These are phyloP conservation scores for Lordiphosa mommai DNA, from an alignment of 1,140 invertebrate genomes.

Conservation along the genomic window DNA sequence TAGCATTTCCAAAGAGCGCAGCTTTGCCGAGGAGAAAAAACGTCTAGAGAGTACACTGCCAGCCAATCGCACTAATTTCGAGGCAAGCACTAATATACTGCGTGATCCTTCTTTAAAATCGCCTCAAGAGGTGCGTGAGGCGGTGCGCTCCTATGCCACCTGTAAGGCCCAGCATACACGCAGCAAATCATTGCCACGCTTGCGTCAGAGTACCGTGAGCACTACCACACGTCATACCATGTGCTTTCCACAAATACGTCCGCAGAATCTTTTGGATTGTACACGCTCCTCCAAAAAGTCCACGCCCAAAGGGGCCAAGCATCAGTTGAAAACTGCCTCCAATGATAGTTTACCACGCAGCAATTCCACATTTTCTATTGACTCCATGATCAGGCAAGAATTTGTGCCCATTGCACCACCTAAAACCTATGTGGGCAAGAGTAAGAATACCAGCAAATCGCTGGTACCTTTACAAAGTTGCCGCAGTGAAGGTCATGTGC, in stretches of 20 bases:
- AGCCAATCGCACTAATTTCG: constrained; percentile 56
- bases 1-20: constrained; percentile 77
- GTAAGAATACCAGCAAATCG: constrained; percentile 26
- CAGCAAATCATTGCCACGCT: constrained; percentile 63
- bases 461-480: constrained; percentile 45
- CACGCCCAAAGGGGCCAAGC: constrained; percentile 22
- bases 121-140: constrained; percentile 83
- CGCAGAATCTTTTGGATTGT: constrained; percentile 51
- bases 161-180: constrained; percentile 54
- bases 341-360: constrained; percentile 66
- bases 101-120: constrained; percentile 82
- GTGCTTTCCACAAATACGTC: constrained; percentile 56
- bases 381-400: constrained; percentile 55
- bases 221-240: constrained; percentile 64
- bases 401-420: constrained; percentile 43
- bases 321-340: constrained; percentile 29
- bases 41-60: constrained; percentile 69
- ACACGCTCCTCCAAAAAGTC: constrained; percentile 38
- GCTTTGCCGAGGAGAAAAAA: constrained; percentile 79
- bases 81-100: constrained; percentile 77
- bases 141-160: constrained; percentile 80
- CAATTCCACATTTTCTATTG: constrained; percentile 77
- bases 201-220: constrained; percentile 53
- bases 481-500: constrained; percentile 63
- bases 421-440: constrained; percentile 56